Evolutionary conservation across 2,113 vertebrate species (phyloP), one percentile per base, ranked within the genome.

Genomic region (Hystrix cristata): DNA sequence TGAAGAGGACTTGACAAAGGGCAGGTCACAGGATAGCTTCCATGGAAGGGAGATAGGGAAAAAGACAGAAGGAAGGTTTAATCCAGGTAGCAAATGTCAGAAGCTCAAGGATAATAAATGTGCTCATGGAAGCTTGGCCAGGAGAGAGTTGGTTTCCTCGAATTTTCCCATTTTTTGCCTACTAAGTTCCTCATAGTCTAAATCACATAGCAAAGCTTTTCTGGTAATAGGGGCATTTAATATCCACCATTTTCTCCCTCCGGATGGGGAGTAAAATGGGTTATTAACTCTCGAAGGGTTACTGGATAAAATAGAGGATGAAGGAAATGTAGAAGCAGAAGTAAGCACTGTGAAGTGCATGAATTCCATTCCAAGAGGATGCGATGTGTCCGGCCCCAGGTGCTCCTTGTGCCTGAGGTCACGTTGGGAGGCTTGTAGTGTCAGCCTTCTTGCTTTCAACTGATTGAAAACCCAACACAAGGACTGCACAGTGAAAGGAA

Each of bases 191-290:
- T 93, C 25, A 93, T 79, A 53, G 31, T 69, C 55, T 62, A 83
- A 85, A 81, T 80, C 80, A 57, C 5, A 29, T 55, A 72, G 29
- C 43, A 93, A 92, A 16, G 10, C 12, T 81, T 43, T 78, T 82
- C 87, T 79, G 48, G 83, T 93, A 91, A 85, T 78, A 92, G 78
- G 86, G 21, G 18, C 55, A 79, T 51, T 92, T 92, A 83, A 65
- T 95, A 55, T 10, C 38, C 27, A 57, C 8, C 31, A 65, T 90
- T 83, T 65, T 46, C 27, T 6, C 64, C n/a, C 34, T 94, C 48
- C 43, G 87, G 84, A 85, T 95, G 76, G 57, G 23, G 65, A 90
- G 79, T 93, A 96, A 97, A 96, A 97, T 65, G 90, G 83, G 25
- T 46, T 91, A 87, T 96, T 96, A 95, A 97, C 67, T 90, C 51